Evolutionary conservation across 1,140 invertebrate genomes (phyloP), one percentile per base, ranked within the genome.

Genomic region (Aricia agestis): DNA sequence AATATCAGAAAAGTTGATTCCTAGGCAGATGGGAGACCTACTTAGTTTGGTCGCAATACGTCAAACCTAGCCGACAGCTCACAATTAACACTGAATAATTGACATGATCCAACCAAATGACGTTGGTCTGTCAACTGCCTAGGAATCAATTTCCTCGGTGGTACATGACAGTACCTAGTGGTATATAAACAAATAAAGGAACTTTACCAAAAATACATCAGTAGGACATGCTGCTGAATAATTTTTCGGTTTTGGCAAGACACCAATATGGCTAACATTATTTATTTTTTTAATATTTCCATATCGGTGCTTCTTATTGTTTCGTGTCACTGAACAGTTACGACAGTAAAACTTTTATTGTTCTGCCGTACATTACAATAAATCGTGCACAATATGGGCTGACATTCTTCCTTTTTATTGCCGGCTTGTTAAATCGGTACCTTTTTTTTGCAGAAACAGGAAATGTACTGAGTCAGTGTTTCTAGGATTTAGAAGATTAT

Each of bases 291-390:
- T 52, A 13, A 52, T 52, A 52, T 52, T 52, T 52, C 45, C 45
- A 52, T 52, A 52, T 52, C 45, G 45, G 45, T 52, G 13, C 13
- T 13, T 13, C 13, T 52, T 52, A 52, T 52, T 52, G 13, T 52
- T 52, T 52, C 13, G 45, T 52, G 45, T 52, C 45, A 52, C 45
- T 52, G 45, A 13, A 52, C 45, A 52, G 45, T 52, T 52, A 52
- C 45, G 45, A 52, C 45, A 15, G 45, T 52, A 52, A 52, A 52
- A 52, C 45, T 52, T 52, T 52, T 52, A 52, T 52, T 52, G 45
- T 52, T 52, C 45, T 52, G 45, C 45, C 36, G 11, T 52, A 52
- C 45, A 52, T 52, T 52, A 52, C 45, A 52, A 52, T 52, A 52
- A 52, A 52, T 10, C 13, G 45, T 52, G 13, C 45, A 52, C 11